Conservation (phyloP, 2,113 vertebrate species). For the Periophthalmus modestus region DNA sequence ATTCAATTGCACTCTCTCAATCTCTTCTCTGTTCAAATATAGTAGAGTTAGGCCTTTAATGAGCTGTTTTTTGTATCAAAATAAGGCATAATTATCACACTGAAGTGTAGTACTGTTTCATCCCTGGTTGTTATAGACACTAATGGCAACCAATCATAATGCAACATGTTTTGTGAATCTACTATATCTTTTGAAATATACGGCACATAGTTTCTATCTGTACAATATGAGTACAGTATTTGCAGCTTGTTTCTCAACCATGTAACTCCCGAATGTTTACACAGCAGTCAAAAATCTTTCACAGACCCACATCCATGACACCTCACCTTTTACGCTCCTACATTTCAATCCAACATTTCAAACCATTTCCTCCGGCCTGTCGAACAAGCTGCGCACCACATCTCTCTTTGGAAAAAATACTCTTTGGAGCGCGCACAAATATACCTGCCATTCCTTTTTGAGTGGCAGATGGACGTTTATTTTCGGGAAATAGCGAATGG, state of each 20-base stretch:
- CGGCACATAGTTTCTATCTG: no score
- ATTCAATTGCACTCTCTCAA: no score
- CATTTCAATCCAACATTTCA: conserved; percentile 9
- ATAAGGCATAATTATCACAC: no score
- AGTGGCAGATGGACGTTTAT: conserved; percentile 63
- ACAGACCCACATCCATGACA: conserved; percentile 7
- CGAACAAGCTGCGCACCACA: background rate
- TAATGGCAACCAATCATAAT: no score
- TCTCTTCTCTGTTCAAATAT: no score
- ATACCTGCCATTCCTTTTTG: conserved; percentile 30
- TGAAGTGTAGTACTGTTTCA: no score
- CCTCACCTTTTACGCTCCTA: conserved; percentile 10
- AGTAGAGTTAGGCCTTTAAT: no score
- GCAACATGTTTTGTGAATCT: no score
- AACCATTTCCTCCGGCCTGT: conserved; percentile 9
- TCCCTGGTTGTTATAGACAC: no score
- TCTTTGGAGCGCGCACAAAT: conserved; percentile 60
- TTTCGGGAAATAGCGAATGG: conserved; percentile 56
- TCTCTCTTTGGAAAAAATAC: conserved; percentile 1
- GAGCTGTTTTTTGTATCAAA: no score
- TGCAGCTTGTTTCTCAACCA: conserved; percentile 21
- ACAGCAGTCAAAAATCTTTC: background rate
- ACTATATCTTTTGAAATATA: no score
- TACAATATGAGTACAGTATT: conserved; percentile 16
- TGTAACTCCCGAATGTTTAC: conserved; percentile 21